Percentiles rank a stretch among this genome's conserved stretches.
Conservation (phyloP, 2,797 vertebrate genomes). For the Acanthiza pusilla region DNA sequence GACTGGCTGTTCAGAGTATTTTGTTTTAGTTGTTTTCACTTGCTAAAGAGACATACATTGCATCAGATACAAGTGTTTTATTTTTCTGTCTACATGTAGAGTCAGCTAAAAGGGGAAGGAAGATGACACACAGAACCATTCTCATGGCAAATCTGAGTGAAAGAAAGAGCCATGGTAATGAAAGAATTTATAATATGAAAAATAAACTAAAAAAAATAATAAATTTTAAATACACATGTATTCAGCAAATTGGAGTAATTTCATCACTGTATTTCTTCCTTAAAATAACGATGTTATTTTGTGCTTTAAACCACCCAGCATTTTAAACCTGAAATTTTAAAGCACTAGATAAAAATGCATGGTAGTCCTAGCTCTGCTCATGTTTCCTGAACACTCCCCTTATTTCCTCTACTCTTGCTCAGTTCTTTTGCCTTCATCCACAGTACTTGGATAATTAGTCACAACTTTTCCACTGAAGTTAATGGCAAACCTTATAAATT, state of each 20-base stretch:
- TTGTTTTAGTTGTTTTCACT: neutral
- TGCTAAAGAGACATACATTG: neutral
- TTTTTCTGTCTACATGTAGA: neutral
- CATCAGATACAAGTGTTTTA: neutral
- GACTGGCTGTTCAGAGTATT: neutral
- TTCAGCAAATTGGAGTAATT: neutral
- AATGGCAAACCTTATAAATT: neutral
- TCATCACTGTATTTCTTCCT: neutral
- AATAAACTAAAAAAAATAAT: neutral
- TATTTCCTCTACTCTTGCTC: neutral
- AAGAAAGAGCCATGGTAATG: neutral
- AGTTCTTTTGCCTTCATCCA: neutral
- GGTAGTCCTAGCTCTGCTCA: neutral
- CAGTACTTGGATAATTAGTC: neutral
- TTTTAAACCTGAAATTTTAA: neutral
- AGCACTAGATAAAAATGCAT: neutral
- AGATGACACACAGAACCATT: neutral
- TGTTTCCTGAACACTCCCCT: neutral
- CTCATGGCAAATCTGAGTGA: neutral
- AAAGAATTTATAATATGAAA: neutral
- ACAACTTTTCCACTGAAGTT: neutral
- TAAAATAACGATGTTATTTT: neutral
- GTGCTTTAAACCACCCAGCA: neutral
- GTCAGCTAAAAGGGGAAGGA: neutral
- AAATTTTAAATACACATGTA: fast-evolving